Conservation (phyloP, 2,888 invertebrate species). For the Syritta pipiens region DNA sequence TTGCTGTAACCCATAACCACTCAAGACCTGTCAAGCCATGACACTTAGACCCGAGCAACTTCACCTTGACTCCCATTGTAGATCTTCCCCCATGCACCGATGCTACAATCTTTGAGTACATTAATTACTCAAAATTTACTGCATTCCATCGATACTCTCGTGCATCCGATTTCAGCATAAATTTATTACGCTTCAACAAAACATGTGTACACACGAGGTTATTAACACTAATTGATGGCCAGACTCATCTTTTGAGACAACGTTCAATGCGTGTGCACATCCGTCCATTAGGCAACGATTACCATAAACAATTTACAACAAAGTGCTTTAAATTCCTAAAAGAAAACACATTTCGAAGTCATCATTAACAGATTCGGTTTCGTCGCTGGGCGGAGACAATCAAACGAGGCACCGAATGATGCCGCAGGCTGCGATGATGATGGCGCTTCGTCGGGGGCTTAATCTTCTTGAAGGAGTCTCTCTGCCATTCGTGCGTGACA, state of each 20-base stretch:
- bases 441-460: background rate
- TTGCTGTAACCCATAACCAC: background rate
- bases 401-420: background rate
- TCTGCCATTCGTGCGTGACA: background rate
- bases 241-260: background rate
- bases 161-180: too few species aligned
- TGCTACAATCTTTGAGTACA: background rate
- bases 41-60: background rate
- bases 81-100: background rate
- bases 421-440: background rate
- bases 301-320: conserved; percentile 6
- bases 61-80: conserved; percentile 17
- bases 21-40: background rate
- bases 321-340: background rate
- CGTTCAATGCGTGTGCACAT: background rate
- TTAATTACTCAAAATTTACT: background rate
- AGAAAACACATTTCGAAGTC: background rate
- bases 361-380: background rate
- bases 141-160: too few species aligned
- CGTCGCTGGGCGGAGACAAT: background rate
- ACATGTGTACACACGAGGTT: conserved; percentile 6
- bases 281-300: conserved; percentile 9
- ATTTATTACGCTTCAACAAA: background rate
- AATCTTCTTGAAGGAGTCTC: background rate
- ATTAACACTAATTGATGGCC: background rate